Evolutionary conservation across 2,113 vertebrate genomes (phyloP), one percentile per base, ranked within the genome.

Genomic region (Rhea pennata): DNA sequence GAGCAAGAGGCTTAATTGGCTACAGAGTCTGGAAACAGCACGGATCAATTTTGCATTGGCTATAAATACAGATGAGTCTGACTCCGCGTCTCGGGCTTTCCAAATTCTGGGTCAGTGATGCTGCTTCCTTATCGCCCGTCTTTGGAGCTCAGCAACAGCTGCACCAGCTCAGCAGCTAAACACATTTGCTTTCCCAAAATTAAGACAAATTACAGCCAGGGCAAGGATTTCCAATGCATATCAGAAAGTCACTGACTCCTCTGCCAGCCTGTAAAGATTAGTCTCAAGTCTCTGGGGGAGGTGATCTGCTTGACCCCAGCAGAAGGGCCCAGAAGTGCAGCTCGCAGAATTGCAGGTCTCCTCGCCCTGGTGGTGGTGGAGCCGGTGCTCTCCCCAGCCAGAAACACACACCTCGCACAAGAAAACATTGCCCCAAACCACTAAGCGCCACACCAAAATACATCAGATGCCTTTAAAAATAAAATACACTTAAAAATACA

Each of bases 1-100:
- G 61, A 70, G 80, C 33, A 10, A 26, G 59, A 72, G 86, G 66
- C 44, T 78, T 86, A 88, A 87, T 74, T 72, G 92, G 84, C 71
- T 75, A 80, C 76, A 27, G 66, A 70, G 87, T 1, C 84, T 88
- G 69, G 73, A 42, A 80, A 58, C 48, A 21, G 80, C 29, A 6
- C 36, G 56, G 93, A 80, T 56, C 66, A 58, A 24, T 42, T 46
- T 59, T 71, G 79, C 46, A 2, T 6, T 2, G 11, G 75, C 62
- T 66, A n/a, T 50, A 62, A 66, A 73, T 21, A 21, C 1, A 9
- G 86, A 19, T 1, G 66, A 84, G 54, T 50, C 46, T 7, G 29
- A 59, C 59, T 29, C 31, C 1, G 11, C 12, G 46, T 1, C 51
- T 33, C 20, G 4, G 6, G 39, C 87, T 81, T n/a, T 12, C 51